These are phyloP conservation scores for Lithobates sylvaticus DNA, from an alignment of 2,797 vertebrate genomes.

Conservation along the genomic window DNA sequence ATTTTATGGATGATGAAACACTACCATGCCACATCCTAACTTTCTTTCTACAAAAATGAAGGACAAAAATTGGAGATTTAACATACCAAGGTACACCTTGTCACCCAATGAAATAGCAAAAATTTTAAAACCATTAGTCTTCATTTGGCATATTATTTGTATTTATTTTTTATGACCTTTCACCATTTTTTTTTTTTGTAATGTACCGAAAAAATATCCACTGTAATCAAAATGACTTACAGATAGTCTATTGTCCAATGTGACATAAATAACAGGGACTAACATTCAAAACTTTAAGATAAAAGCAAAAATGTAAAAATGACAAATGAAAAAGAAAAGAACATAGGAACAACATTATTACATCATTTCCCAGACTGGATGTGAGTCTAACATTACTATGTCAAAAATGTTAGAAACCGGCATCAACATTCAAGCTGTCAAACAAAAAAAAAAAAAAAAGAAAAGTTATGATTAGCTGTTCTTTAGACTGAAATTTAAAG, in stretches of 20 bases:
- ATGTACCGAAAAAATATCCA: slow-evolving; percentile 67
- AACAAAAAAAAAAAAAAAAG: slow-evolving; percentile 52
- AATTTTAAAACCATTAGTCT: slow-evolving; percentile 65
- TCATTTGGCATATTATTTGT: slow-evolving; percentile 67
- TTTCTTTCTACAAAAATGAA: slow-evolving; percentile 73
- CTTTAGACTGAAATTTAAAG: slow-evolving; percentile 73
- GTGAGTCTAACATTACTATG: slow-evolving; percentile 78
- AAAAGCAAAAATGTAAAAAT: slow-evolving; percentile 67
- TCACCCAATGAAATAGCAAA: slow-evolving; percentile 62
- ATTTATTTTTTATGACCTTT: slow-evolving; percentile 65
- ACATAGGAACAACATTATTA: slow-evolving; percentile 79
- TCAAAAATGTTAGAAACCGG: slow-evolving; percentile 74
- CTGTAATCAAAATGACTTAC: slow-evolving; percentile 57
- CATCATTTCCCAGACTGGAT: slow-evolving; percentile 78
- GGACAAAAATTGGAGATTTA: slow-evolving; percentile 69
- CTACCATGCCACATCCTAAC: slow-evolving; percentile 85
- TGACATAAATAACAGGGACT: slow-evolving; percentile 64
- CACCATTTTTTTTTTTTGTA: slow-evolving; percentile 62
- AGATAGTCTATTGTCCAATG: slow-evolving; percentile 60
- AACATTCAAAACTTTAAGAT: slow-evolving; percentile 69
- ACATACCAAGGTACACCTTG: slow-evolving; percentile 58
- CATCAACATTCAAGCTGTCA: slow-evolving; percentile 76
- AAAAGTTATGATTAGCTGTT: slow-evolving; percentile 67
- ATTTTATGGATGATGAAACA: slow-evolving; percentile 86
- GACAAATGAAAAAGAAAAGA: slow-evolving; percentile 74